Evolutionary conservation across 2,113 vertebrate species (phyloP).

Genomic region (Aleadryas rufinucha): DNA sequence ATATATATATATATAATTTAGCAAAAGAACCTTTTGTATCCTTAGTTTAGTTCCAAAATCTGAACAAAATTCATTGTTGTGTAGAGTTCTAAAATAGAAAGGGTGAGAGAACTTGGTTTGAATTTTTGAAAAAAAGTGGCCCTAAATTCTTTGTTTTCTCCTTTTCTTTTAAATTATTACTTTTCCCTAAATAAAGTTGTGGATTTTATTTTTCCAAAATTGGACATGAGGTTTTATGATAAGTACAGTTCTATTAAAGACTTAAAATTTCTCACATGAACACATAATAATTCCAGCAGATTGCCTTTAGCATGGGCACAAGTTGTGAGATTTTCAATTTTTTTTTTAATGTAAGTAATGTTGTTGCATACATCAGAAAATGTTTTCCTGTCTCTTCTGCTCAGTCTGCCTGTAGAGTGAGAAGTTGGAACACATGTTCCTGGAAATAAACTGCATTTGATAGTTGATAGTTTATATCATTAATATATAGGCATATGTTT

Average conservation of each 20-base stretch:
- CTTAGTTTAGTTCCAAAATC: neutral
- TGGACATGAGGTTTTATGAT: neutral
- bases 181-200: neutral
- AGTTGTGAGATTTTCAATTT: neutral
- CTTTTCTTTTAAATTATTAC: neutral
- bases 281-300: neutral
- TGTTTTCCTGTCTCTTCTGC: neutral
- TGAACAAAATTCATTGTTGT: neutral
- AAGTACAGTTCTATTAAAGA: neutral
- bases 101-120: neutral
- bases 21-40: neutral
- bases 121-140: neutral
- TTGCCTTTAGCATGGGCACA: neutral
- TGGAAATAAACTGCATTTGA: neutral
- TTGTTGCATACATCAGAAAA: neutral
- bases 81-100: neutral
- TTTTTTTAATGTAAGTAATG: neutral
- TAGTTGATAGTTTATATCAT: neutral
- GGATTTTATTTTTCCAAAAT: neutral
- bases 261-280: neutral
- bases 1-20: neutral
- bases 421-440: neutral
- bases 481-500: neutral
- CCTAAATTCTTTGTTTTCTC: neutral
- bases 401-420: neutral